Evolutionary conservation across 2,113 vertebrate genomes (phyloP).

Genomic region (Bufo gargarizans): DNA sequence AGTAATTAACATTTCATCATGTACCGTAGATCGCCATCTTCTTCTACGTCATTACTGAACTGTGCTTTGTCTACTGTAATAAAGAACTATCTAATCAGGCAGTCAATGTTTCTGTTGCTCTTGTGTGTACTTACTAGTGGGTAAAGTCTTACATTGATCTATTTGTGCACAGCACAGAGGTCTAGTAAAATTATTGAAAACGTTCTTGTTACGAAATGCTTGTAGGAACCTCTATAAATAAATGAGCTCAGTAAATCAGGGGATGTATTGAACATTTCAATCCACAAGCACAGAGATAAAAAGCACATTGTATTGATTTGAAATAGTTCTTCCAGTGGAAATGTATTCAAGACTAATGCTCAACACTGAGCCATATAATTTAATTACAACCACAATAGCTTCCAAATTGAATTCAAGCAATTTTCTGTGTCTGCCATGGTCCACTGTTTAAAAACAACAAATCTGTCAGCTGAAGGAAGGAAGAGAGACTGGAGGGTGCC

Average conservation of each 20-base stretch:
- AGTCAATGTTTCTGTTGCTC: not conserved
- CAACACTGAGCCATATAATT: conserved; percentile 11
- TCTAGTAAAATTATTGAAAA: not conserved
- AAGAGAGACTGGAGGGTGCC: conserved; percentile 13
- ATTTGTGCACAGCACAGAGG: not conserved
- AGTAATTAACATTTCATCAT: not conserved
- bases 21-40: not conserved
- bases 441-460: conserved; percentile 15
- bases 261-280: not conserved
- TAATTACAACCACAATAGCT: conserved; percentile 40
- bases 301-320: conserved; percentile 18
- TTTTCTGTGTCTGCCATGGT: conserved; percentile 20
- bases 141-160: not conserved
- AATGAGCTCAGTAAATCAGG: not conserved
- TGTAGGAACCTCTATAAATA: not conserved
- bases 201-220: not conserved
- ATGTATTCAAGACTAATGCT: conserved; percentile 25
- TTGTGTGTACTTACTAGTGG: not conserved
- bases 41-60: not conserved
- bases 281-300: not conserved
- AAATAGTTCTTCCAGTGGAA: not conserved
- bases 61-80: not conserved
- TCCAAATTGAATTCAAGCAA: conserved; percentile 33
- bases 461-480: conserved; percentile 34
- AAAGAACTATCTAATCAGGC: not conserved